Conservation (phyloP, 92 coral and sea anemone species). For the Metridium senile region DNA sequence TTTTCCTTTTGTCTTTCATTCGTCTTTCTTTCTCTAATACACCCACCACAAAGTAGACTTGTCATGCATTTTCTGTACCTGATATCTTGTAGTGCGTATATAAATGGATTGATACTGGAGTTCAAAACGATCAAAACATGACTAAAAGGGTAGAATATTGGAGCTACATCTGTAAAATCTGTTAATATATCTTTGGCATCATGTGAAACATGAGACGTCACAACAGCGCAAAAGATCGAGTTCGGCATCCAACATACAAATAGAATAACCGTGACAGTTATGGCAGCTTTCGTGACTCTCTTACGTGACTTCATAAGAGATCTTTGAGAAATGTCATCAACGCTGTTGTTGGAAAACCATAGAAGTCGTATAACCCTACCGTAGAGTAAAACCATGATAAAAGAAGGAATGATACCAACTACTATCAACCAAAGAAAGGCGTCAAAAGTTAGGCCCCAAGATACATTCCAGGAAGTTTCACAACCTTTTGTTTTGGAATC, state of each 20-base stretch:
- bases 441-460: slow-evolving; percentile 28
- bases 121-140: background rate
- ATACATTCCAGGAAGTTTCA: slow-evolving; percentile 26
- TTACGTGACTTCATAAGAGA: slow-evolving; percentile 56
- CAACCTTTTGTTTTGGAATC: slow-evolving; percentile 25
- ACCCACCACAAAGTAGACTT: background rate
- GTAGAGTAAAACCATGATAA: slow-evolving; percentile 45
- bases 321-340: slow-evolving; percentile 41
- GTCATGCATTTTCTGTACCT: background rate
- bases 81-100: background rate
- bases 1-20: background rate
- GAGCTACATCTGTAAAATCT: background rate
- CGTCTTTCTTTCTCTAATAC: background rate
- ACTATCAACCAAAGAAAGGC: slow-evolving; percentile 42
- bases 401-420: slow-evolving; percentile 39
- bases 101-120: background rate
- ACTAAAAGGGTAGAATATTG: background rate
- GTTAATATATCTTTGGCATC: background rate
- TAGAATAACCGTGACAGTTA: slow-evolving; percentile 46
- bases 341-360: slow-evolving; percentile 35
- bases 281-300: slow-evolving; percentile 54
- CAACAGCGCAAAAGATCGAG: background rate
- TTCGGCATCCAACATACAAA: slow-evolving; percentile 63
- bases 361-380: slow-evolving; percentile 45
- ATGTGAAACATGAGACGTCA: background rate